phyloP scores from a whole-genome alignment of 2,113 vertebrate genomes.

The Pogona vitticeps region DNA sequence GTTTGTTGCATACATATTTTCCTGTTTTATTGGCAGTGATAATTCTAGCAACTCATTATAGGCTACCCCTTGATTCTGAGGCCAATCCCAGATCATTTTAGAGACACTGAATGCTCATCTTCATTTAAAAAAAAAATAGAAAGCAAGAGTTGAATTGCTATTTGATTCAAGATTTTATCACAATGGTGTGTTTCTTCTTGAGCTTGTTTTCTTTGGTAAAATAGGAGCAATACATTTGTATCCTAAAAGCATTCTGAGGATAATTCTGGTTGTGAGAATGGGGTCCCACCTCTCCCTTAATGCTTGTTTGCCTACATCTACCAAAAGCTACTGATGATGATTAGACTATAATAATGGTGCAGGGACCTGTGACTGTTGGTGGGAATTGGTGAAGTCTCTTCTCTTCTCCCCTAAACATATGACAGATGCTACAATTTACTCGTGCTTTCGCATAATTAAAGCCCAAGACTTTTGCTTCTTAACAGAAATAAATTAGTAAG shows the following conservation, averaged over 20 bases:
- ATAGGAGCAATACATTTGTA: not conserved
- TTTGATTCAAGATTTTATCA: not conserved
- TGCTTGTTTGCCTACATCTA: no score
- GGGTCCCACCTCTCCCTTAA: not conserved
- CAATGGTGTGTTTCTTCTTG: not conserved
- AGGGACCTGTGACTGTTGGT: not conserved
- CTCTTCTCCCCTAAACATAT: not conserved
- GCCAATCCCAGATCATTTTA: constrained; percentile 16
- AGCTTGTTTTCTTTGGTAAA: not conserved
- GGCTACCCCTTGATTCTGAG: not conserved
- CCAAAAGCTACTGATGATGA: no score
- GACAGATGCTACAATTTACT: no score
- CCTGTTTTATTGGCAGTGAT: constrained; percentile 26
- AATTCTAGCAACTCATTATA: constrained; percentile 39
- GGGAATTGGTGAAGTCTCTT: not conserved
- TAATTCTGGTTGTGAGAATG: not conserved
- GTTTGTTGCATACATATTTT: constrained; percentile 9
- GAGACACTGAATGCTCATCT: not conserved
- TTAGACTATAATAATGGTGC: no score
- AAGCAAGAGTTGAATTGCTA: not conserved
- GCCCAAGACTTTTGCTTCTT: no score
- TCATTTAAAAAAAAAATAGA: not conserved
- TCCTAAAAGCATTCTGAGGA: not conserved
- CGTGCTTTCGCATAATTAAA: no score
- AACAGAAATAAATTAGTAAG: not conserved